phyloP scores from a whole-genome alignment of 2,113 vertebrate species.

The Calypte anna region DNA sequence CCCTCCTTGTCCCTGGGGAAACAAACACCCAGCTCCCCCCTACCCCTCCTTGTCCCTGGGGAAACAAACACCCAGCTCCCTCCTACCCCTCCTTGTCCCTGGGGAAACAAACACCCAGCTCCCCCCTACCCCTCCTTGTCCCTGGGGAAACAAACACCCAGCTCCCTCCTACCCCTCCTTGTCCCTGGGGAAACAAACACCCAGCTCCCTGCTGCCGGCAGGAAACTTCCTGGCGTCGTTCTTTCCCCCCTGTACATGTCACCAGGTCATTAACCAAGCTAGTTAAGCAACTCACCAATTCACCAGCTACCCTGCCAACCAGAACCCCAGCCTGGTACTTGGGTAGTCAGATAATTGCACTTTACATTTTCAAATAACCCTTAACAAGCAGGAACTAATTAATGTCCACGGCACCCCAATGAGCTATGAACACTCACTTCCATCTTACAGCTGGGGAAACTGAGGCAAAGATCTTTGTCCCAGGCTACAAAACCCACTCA shows the following conservation, averaged over 20 bases:
- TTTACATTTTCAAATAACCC: conserved; percentile 48
- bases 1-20: not conserved
- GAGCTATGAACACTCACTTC: not conserved
- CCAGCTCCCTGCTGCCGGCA: not conserved
- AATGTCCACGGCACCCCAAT: not conserved
- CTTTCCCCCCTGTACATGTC: not conserved
- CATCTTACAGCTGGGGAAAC: not conserved
- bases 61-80: not conserved
- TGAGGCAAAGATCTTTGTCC: conserved; percentile 20
- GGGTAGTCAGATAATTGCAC: not conserved
- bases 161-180: not conserved
- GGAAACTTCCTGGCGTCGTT: not conserved
- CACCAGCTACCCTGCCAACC: not conserved
- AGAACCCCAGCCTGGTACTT: conserved; percentile 29
- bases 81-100: no score
- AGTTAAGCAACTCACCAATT: conserved; percentile 38
- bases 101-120: not conserved
- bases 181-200: not conserved
- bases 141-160: not conserved
- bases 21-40: not conserved
- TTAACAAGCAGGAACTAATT: conserved; percentile 4
- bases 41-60: no score
- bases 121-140: no score
- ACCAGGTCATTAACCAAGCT: conserved; percentile 38
- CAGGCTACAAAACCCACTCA: not conserved